Conservation (phyloP, 2,888 invertebrate species). For the Empis livida region DNA sequence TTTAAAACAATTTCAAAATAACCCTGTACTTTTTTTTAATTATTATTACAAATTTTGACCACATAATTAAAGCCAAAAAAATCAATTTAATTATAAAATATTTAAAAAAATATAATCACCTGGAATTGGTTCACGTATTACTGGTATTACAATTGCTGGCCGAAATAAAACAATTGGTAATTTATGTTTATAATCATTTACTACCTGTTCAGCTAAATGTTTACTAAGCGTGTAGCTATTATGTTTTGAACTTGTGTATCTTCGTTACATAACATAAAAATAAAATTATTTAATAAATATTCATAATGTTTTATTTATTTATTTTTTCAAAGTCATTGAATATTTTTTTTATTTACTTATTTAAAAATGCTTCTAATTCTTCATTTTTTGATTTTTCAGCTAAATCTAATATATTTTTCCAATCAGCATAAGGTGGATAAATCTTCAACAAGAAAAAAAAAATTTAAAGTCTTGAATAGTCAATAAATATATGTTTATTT, state of each 20-base stretch:
- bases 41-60: slow-evolving; percentile 34
- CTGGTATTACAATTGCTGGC: slow-evolving; percentile 64
- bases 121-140: background rate
- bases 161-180: slow-evolving; percentile 68
- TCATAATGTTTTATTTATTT: background rate
- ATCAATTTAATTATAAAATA: no score
- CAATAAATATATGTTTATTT: no score
- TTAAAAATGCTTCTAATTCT: slow-evolving; percentile 39
- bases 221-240: slow-evolving; percentile 91
- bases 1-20: no score
- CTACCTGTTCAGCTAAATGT: slow-evolving; percentile 68
- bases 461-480: background rate
- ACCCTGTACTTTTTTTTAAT: slow-evolving; percentile 30
- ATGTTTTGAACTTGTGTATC: slow-evolving; percentile 44
- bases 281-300: background rate
- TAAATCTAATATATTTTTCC: slow-evolving; percentile 51
- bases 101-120: background rate
- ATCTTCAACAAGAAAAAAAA: slow-evolving; percentile 13
- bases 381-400: slow-evolving; percentile 48
- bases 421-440: slow-evolving; percentile 45
- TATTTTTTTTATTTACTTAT: background rate
- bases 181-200: slow-evolving; percentile 49
- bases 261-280: background rate
- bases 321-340: background rate
- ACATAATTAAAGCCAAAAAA: no score